Percentiles rank a stretch among this genome's conserved stretches.
These are phyloP conservation scores for Mamestra configurata DNA, from an alignment of 1,140 invertebrate species.

Conservation along the genomic window DNA sequence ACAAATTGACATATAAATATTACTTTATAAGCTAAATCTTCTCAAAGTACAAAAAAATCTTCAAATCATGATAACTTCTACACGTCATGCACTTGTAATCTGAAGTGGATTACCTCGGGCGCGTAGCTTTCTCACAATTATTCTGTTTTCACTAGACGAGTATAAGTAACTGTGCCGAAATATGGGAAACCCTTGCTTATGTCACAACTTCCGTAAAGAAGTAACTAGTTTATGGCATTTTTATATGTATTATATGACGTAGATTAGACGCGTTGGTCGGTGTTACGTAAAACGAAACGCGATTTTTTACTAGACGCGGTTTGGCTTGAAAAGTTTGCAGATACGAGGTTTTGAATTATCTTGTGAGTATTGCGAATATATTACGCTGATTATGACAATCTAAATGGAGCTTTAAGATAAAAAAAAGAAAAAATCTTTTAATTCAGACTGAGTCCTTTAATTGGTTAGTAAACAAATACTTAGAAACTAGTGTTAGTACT, in stretches of 20 bases:
- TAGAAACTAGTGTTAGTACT: too few relatives aligned
- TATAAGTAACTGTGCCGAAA: background rate
- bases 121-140: constrained; percentile 28
- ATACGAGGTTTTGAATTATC: background rate
- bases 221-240: constrained; percentile 18
- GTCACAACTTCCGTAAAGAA: constrained; percentile 15
- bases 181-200: background rate
- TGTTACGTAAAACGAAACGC: constrained; percentile 1
- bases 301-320: background rate
- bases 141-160: constrained; percentile 11
- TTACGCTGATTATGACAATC: too few relatives aligned
- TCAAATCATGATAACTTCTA: background rate
- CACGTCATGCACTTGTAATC: background rate
- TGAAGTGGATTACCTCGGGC: background rate
- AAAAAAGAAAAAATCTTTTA: too few relatives aligned
- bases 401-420: too few relatives aligned
- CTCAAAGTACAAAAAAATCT: background rate
- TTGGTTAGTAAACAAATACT: too few relatives aligned
- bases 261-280: background rate
- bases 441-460: too few relatives aligned
- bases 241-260: constrained; percentile 10
- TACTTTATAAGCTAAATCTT: too few relatives aligned
- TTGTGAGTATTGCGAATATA: too few relatives aligned
- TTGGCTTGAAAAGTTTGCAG: background rate
- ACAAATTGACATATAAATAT: too few relatives aligned